These are phyloP conservation scores for Myotis davidii DNA, from an alignment of 2,113 vertebrate species.

Conservation along the genomic window DNA sequence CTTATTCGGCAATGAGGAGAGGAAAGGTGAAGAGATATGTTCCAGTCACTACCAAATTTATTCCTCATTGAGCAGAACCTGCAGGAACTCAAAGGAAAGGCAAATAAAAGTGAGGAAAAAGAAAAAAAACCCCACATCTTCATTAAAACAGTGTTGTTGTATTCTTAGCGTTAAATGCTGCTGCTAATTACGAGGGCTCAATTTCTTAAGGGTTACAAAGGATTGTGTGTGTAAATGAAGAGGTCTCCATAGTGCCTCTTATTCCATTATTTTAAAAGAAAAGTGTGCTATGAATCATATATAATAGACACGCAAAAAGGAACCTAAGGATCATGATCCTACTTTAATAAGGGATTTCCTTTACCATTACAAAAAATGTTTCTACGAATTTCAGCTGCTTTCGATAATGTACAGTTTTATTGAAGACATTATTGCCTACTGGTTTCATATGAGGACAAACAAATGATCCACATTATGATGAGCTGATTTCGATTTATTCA, in stretches of 20 bases:
- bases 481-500: conserved; percentile 38
- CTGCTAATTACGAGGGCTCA: not conserved
- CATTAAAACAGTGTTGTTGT: not conserved
- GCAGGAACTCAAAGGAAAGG: not conserved
- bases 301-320: not conserved
- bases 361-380: not conserved
- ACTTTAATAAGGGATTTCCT: not conserved
- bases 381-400: not conserved
- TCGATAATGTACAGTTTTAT: not conserved
- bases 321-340: not conserved
- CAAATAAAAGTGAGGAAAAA: not conserved
- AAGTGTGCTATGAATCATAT: not conserved
- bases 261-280: not conserved
- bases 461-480: not conserved
- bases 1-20: not conserved
- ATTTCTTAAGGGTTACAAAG: not conserved
- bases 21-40: not conserved
- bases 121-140: not conserved
- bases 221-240: not conserved
- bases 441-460: not conserved
- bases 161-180: not conserved
- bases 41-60: not conserved
- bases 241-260: not conserved
- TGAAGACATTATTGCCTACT: not conserved
- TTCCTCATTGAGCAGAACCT: not conserved